Evolutionary conservation across 53 echinoderm and acorn worm species (phyloP).

Genomic region (Arbacia lixula): DNA sequence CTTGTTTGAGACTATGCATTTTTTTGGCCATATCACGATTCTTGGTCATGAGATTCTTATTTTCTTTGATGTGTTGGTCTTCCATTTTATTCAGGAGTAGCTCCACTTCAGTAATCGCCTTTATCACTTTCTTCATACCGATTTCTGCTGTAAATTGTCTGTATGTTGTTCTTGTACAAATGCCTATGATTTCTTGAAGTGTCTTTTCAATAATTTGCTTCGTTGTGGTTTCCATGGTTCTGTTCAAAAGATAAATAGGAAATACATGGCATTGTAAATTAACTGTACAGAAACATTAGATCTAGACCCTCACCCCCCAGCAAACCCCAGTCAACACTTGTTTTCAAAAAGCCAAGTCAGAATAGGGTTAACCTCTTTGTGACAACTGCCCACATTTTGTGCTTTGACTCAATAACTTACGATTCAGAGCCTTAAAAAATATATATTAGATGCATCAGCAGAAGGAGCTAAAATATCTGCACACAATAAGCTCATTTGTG

Average conservation of each 20-base stretch:
- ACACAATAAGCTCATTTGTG: too few relatives aligned
- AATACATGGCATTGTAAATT: slow-evolving; percentile 7
- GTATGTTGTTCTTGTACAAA: slow-evolving; percentile 22
- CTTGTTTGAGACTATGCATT: slow-evolving; percentile 25
- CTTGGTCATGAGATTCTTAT: slow-evolving; percentile 20
- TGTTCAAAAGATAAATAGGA: slow-evolving; percentile 26
- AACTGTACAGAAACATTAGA: slow-evolving; percentile 13
- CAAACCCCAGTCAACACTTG: too few relatives aligned
- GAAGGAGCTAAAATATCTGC: too few relatives aligned
- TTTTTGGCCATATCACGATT: slow-evolving; percentile 11
- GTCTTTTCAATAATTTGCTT: slow-evolving; percentile 20
- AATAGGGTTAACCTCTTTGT: too few relatives aligned
- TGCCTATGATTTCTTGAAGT: slow-evolving; percentile 21
- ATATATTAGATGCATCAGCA: too few relatives aligned
- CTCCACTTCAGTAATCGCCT: slow-evolving; percentile 15
- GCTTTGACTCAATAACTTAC: too few relatives aligned
- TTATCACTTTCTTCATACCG: slow-evolving; percentile 18
- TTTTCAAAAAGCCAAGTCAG: too few relatives aligned
- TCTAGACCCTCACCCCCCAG: too few relatives aligned
- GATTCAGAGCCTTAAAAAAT: too few relatives aligned
- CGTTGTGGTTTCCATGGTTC: slow-evolving; percentile 21
- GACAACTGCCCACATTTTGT: too few relatives aligned
- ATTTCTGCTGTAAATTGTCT: slow-evolving; percentile 17
- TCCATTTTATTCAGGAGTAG: slow-evolving; percentile 28
- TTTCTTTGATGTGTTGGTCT: slow-evolving; percentile 25